These are phyloP conservation scores for Macaca mulatta DNA, from an alignment of 2,113 vertebrate species.

Conservation along the genomic window DNA sequence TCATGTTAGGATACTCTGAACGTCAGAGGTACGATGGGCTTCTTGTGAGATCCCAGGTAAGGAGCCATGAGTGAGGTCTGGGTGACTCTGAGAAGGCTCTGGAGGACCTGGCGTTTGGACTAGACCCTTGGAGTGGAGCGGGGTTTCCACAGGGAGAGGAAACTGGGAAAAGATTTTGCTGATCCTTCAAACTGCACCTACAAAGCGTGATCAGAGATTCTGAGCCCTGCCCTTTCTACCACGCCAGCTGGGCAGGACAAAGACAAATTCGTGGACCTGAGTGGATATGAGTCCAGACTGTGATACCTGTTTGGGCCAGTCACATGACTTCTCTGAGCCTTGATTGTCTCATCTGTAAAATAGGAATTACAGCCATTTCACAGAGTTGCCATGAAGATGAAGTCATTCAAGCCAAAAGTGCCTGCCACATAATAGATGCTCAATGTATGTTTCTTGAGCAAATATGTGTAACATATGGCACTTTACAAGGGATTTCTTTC, in stretches of 20 bases:
- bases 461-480: background rate
- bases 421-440: background rate
- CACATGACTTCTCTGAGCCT: background rate
- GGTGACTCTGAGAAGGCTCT: background rate
- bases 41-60: background rate
- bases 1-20: accelerated
- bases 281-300: background rate
- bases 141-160: background rate
- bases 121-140: background rate
- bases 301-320: background rate
- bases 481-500: background rate
- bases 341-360: background rate
- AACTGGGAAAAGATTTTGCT: background rate
- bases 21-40: background rate
- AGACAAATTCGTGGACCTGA: background rate
- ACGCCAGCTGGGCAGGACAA: background rate
- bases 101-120: background rate
- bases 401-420: background rate
- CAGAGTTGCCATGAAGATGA: background rate
- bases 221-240: too few species aligned
- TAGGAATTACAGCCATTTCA: background rate
- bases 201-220: background rate
- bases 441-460: background rate
- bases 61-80: accelerated
- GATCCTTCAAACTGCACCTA: background rate